Percentiles rank a stretch among this genome's conserved stretches.
These are phyloP conservation scores for Sycobia sp. DNA, from an alignment of 1,140 invertebrate species.

Conservation along the genomic window DNA sequence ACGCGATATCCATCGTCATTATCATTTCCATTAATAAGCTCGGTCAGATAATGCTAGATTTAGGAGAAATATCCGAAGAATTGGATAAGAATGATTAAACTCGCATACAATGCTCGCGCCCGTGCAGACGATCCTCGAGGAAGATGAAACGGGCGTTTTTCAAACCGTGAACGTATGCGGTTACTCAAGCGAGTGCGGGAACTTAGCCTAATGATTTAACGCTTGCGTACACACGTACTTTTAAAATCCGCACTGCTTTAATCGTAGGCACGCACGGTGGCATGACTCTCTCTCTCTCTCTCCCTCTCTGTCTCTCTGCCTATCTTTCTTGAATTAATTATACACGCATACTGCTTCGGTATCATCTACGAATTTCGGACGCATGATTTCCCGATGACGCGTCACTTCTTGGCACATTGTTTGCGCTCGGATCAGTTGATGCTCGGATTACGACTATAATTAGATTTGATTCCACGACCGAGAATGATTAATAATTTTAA, in stretches of 20 bases:
- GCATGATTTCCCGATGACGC: conserved; percentile 4
- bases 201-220: conserved; percentile 5
- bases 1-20: too few relatives aligned
- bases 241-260: conserved; percentile 15
- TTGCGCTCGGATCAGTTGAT: too few relatives aligned
- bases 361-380: not conserved
- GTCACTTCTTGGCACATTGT: not conserved
- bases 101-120: not conserved
- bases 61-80: not conserved
- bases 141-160: not conserved
- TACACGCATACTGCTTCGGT: too few relatives aligned
- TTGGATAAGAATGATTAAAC: conserved; percentile 8
- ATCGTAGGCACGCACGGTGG: conserved; percentile 10
- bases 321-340: too few relatives aligned
- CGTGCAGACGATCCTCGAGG: not conserved
- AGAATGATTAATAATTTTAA: too few relatives aligned
- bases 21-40: too few relatives aligned
- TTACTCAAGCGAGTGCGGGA: not conserved
- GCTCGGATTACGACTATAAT: too few relatives aligned
- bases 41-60: too few relatives aligned
- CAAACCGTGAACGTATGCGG: not conserved
- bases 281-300: conserved; percentile 11
- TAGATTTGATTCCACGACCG: too few relatives aligned
- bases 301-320: too few relatives aligned
- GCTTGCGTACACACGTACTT: conserved; percentile 16